Percentiles rank a stretch among this genome's conserved stretches.
phyloP scores from a whole-genome alignment of 2,888 invertebrate species.

The Noctuana brunneofusca region DNA sequence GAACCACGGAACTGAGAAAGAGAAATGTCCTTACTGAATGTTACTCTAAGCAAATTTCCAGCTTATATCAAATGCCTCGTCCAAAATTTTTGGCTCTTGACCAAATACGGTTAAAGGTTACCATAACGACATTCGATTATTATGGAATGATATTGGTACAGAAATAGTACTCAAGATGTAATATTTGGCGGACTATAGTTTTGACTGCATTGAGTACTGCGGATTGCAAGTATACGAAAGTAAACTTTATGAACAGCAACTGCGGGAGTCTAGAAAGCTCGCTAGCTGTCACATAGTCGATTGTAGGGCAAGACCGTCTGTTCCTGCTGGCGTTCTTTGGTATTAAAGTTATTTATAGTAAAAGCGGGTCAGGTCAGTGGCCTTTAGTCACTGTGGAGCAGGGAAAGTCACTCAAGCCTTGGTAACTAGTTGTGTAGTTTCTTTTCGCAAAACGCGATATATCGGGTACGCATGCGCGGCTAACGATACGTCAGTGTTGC shows the following conservation, averaged over 20 bases:
- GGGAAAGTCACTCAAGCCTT: slow-evolving; percentile 73
- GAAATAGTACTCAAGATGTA: neutral
- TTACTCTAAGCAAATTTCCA: neutral
- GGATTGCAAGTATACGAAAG: neutral
- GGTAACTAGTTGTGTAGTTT: slow-evolving; percentile 58
- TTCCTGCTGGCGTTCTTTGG: slow-evolving; percentile 36
- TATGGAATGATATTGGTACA: neutral
- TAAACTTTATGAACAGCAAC: neutral
- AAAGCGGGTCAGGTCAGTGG: slow-evolving; percentile 75
- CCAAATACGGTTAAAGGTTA: neutral
- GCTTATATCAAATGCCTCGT: neutral
- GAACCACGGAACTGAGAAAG: too few species aligned
- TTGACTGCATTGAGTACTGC: neutral
- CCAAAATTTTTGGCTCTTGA: neutral
- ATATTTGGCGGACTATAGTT: neutral
- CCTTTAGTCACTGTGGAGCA: slow-evolving; percentile 48
- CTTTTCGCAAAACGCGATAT: slow-evolving; percentile 68
- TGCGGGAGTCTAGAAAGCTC: slow-evolving; percentile 20
- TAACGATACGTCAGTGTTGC: slow-evolving; percentile 72
- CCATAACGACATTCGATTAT: slow-evolving; percentile 3
- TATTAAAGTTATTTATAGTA: slow-evolving; percentile 51
- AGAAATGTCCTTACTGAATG: too few species aligned
- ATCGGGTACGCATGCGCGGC: slow-evolving; percentile 70
- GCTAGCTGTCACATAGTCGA: neutral
- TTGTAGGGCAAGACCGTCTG: slow-evolving; percentile 22